These are phyloP conservation scores for Perca fluviatilis DNA, from an alignment of 2,113 vertebrate genomes.

Conservation along the genomic window DNA sequence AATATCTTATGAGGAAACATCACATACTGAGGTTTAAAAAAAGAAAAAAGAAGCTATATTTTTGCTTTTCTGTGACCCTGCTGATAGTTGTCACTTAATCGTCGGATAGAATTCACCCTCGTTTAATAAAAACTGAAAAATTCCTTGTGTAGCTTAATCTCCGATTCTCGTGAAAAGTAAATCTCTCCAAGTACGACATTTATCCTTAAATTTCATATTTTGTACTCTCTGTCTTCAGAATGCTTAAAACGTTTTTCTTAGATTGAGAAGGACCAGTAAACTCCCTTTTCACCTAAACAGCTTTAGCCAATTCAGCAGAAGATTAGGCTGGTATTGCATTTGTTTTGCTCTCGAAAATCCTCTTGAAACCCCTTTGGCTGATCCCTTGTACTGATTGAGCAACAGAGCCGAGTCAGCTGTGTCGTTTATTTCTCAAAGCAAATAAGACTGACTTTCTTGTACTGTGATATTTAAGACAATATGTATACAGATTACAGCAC, in stretches of 20 bases:
- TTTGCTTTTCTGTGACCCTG: neutral
- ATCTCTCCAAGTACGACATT: neutral
- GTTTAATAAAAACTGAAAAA: constrained; percentile 14
- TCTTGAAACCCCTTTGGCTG: constrained; percentile 28
- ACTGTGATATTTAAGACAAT: neutral
- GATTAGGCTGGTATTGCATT: constrained; percentile 11
- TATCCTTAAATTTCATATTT: neutral
- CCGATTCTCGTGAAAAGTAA: constrained; percentile 40
- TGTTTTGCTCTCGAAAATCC: constrained; percentile 44
- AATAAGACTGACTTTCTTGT: neutral
- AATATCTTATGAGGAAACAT: constrained; percentile 14
- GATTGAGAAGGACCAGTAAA: neutral
- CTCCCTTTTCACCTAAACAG: constrained; percentile 9
- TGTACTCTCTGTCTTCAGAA: neutral
- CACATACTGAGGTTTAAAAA: neutral
- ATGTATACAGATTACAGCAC: neutral
- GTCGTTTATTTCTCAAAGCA: neutral
- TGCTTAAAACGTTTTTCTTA: neutral
- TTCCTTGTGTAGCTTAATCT: constrained; percentile 47
- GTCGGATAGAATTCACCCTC: neutral
- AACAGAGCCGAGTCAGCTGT: neutral
- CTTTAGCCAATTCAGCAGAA: constrained; percentile 15
- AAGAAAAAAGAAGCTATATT: neutral
- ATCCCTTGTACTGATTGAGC: constrained; percentile 11
- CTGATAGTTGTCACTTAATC: constrained; percentile 3